These are phyloP conservation scores for Aptenodytes patagonicus DNA, from an alignment of 2,113 vertebrate genomes.

Conservation along the genomic window DNA sequence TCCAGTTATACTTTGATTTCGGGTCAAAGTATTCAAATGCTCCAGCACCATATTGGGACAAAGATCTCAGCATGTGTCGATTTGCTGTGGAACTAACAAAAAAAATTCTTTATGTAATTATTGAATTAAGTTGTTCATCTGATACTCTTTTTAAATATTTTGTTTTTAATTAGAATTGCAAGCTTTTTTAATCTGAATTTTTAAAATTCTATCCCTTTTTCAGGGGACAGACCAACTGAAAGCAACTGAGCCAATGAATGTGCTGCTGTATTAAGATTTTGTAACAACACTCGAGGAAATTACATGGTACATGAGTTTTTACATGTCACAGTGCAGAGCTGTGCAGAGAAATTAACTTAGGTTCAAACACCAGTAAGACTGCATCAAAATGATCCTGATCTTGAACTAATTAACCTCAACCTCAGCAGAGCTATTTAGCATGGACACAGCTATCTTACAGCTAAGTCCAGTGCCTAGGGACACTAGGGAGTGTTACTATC, in stretches of 20 bases:
- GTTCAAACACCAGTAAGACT: not conserved
- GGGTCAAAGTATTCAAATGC: slow-evolving; percentile 85
- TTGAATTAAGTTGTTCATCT: not conserved
- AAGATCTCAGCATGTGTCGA: slow-evolving; percentile 81
- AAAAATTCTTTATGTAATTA: not conserved
- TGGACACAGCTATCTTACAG: not conserved
- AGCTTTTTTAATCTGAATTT: not conserved
- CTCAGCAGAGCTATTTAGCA: not conserved
- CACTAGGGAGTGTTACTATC: not conserved
- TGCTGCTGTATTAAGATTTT: not conserved
- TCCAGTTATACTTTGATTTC: slow-evolving; percentile 85
- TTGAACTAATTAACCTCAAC: not conserved
- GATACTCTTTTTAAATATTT: not conserved
- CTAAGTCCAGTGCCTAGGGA: not conserved
- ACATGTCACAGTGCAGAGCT: not conserved
- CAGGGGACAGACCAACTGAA: not conserved
- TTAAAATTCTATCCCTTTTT: not conserved
- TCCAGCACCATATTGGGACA: slow-evolving; percentile 84
- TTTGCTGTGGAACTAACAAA: slow-evolving; percentile 83
- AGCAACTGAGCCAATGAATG: not conserved
- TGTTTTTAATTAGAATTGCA: not conserved
- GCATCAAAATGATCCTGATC: not conserved
- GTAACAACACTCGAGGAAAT: not conserved
- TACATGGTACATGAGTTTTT: not conserved
- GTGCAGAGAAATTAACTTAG: not conserved